Evolutionary conservation across 2,797 vertebrate genomes (phyloP).

Genomic region (Ibycter americanus): DNA sequence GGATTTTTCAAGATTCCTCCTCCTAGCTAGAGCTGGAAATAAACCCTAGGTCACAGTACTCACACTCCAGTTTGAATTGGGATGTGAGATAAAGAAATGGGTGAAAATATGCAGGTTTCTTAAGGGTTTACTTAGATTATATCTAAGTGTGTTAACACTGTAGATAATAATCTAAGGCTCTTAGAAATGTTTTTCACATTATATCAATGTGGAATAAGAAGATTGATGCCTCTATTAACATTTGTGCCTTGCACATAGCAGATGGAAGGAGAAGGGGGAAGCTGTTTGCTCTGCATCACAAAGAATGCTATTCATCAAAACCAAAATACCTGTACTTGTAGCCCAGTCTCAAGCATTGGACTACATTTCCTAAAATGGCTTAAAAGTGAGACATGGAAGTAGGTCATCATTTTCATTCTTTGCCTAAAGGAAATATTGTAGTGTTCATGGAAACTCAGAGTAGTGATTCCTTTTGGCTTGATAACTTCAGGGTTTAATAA

Average conservation of each 20-base stretch:
- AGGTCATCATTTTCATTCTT: background rate
- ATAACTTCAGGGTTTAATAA: background rate
- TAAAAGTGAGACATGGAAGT: background rate
- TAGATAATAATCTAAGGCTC: background rate
- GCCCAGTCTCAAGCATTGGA: background rate
- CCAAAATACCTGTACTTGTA: background rate
- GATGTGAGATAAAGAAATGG: background rate
- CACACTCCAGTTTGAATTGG: background rate
- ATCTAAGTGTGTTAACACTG: background rate
- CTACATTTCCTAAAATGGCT: background rate
- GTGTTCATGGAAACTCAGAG: background rate
- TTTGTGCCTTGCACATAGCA: background rate
- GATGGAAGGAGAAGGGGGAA: background rate
- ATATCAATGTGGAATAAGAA: background rate
- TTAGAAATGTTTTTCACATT: background rate
- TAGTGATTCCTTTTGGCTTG: background rate
- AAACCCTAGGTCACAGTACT: background rate
- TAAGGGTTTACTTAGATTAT: background rate
- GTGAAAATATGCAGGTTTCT: background rate
- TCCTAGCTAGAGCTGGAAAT: background rate
- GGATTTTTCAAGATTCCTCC: background rate
- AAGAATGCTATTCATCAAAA: background rate
- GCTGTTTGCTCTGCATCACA: background rate
- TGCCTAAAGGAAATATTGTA: background rate
- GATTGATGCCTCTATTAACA: background rate